phyloP scores from a whole-genome alignment of 2,888 invertebrate species.

The Nemotelus nigrinus region DNA sequence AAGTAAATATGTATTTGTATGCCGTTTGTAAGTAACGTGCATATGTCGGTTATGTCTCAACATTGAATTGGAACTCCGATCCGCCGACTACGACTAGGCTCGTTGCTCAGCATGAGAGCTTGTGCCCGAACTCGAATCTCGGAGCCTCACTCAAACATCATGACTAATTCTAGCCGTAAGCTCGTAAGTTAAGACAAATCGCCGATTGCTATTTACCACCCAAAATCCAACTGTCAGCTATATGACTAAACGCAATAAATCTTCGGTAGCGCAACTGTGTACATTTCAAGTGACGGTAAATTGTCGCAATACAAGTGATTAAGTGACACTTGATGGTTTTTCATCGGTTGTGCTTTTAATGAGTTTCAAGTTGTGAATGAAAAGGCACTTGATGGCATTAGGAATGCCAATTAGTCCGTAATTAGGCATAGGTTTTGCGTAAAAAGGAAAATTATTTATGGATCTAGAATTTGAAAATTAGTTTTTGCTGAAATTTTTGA shows the following conservation, averaged over 20 bases:
- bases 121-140: too few species aligned
- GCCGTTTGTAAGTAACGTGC: too few species aligned
- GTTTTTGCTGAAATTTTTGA: too few species aligned
- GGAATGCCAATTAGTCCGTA: not conserved
- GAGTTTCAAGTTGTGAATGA: not conserved
- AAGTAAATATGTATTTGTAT: too few species aligned
- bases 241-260: slow-evolving; percentile 36
- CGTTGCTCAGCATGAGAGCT: too few species aligned
- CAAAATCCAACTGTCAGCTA: slow-evolving; percentile 30
- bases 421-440: not conserved
- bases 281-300: slow-evolving; percentile 25
- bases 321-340: slow-evolving; percentile 23
- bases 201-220: slow-evolving; percentile 34
- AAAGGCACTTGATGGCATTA: not conserved
- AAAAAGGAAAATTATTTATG: too few species aligned
- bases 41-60: slow-evolving; percentile 9
- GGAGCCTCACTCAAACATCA: not conserved
- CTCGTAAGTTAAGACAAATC: slow-evolving; percentile 33
- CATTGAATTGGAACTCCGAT: not conserved
- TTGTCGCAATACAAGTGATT: slow-evolving; percentile 38
- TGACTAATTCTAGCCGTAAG: slow-evolving; percentile 35
- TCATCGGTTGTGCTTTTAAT: not conserved
- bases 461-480: too few species aligned
- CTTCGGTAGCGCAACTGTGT: slow-evolving; percentile 23
- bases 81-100: not conserved